Evolutionary conservation across 2,888 invertebrate genomes (phyloP).

Genomic region (Metellina segmentata): DNA sequence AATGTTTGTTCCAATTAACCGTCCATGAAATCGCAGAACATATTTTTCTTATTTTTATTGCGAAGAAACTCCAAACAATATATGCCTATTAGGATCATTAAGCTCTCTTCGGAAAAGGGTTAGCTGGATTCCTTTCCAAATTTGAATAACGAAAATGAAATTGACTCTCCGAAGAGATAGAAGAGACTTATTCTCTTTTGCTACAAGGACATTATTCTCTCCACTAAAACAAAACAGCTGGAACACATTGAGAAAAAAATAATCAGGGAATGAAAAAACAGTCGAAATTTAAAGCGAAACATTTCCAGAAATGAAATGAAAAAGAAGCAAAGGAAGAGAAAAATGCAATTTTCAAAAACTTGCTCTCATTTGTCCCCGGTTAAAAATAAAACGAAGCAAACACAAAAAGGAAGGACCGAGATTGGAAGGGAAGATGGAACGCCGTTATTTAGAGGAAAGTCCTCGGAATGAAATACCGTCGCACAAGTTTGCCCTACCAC

Average conservation of each 20-base stretch:
- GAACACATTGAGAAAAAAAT: conserved; percentile 39
- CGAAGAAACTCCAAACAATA: not conserved
- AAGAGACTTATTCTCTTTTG: too few species aligned
- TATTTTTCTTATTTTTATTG: too few species aligned
- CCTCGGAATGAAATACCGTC: conserved; percentile 66
- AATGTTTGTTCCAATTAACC: too few species aligned
- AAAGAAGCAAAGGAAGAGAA: conserved; percentile 62
- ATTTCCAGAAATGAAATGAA: conserved; percentile 70
- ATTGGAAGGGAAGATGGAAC: conserved; percentile 73
- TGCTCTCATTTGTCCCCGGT: conserved; percentile 71
- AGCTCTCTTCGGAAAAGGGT: conserved; percentile 9
- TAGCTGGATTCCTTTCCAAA: not conserved
- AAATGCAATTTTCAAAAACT: conserved; percentile 73
- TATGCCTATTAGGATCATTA: conserved; percentile 39
- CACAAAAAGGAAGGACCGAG: conserved; percentile 38
- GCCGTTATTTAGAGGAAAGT: conserved; percentile 74
- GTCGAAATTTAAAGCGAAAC: conserved; percentile 42
- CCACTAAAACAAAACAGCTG: conserved; percentile 53
- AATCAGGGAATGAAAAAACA: conserved; percentile 16
- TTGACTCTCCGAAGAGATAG: not conserved
- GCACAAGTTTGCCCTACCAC: conserved; percentile 68
- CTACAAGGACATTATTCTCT: not conserved
- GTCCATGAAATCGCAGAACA: too few species aligned
- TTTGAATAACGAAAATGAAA: conserved; percentile 44
- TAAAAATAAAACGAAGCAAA: conserved; percentile 34